Evolutionary conservation across 2,113 vertebrate genomes (phyloP).

Genomic region (Amblyornis subalaris): DNA sequence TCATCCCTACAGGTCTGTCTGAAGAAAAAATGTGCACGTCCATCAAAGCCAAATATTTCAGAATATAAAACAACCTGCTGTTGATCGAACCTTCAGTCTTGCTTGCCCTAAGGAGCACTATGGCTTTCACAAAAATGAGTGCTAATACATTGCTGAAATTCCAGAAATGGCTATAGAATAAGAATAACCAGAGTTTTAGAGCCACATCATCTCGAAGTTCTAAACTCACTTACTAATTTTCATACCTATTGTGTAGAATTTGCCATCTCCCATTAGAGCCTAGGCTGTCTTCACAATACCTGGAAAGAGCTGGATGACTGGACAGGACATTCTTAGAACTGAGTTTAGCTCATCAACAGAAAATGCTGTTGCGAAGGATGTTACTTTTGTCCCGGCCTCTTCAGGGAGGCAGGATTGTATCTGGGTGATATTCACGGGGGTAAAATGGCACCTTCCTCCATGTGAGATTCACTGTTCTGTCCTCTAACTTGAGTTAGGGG

Average conservation of each 20-base stretch:
- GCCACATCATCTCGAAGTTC: not conserved
- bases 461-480: not conserved
- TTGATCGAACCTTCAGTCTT: not conserved
- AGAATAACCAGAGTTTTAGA: not conserved
- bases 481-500: not conserved
- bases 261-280: not conserved
- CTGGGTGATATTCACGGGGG: not conserved
- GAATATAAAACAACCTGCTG: not conserved
- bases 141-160: not conserved
- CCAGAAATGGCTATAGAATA: not conserved
- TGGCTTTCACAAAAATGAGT: not conserved
- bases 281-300: not conserved
- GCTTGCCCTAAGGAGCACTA: not conserved
- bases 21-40: not conserved
- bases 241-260: not conserved
- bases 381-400: not conserved
- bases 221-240: not conserved
- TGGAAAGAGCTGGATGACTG: not conserved
- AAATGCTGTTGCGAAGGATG: not conserved
- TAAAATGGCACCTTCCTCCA: not conserved
- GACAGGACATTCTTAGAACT: not conserved
- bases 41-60: not conserved
- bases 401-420: not conserved
- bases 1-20: not conserved
- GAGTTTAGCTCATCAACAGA: not conserved